These are phyloP conservation scores for Falco rusticolus DNA, from an alignment of 2,797 vertebrate species.

Conservation along the genomic window DNA sequence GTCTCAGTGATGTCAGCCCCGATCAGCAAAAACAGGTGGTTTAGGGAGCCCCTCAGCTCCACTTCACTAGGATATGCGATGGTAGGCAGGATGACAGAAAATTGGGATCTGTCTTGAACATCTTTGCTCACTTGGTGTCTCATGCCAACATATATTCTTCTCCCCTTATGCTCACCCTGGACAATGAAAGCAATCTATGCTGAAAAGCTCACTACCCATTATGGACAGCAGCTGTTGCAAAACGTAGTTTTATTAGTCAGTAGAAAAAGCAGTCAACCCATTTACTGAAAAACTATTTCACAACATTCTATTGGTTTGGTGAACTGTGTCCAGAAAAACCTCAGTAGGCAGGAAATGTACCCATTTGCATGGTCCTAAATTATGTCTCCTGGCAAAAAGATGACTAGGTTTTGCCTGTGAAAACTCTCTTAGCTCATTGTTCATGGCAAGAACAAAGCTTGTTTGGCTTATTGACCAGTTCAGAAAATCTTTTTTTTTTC, in stretches of 20 bases:
- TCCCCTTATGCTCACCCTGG: neutral
- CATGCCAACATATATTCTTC: neutral
- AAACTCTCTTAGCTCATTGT: neutral
- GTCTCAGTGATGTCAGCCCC: neutral
- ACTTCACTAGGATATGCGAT: neutral
- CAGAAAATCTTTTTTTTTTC: neutral
- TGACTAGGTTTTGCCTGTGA: neutral
- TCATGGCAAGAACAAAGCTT: neutral
- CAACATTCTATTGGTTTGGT: neutral
- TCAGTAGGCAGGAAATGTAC: conserved; percentile 9
- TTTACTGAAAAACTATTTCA: conserved; percentile 9
- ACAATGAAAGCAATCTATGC: neutral
- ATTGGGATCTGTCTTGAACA: neutral
- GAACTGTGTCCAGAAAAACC: conserved; percentile 22
- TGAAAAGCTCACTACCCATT: neutral
- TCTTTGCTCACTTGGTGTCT: neutral
- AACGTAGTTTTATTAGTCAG: neutral
- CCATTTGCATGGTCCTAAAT: neutral
- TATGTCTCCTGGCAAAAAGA: conserved; percentile 36
- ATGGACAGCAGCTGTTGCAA: neutral
- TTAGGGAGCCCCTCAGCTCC: neutral
- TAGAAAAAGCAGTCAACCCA: neutral
- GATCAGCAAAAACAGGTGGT: neutral
- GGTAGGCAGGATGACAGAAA: neutral
- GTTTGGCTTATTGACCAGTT: neutral